A percentile compares a stretch with the other conserved stretches of the same genome.
Evolutionary conservation across 2,113 vertebrate species (phyloP).

Genomic region (Anser brachyrhynchus): DNA sequence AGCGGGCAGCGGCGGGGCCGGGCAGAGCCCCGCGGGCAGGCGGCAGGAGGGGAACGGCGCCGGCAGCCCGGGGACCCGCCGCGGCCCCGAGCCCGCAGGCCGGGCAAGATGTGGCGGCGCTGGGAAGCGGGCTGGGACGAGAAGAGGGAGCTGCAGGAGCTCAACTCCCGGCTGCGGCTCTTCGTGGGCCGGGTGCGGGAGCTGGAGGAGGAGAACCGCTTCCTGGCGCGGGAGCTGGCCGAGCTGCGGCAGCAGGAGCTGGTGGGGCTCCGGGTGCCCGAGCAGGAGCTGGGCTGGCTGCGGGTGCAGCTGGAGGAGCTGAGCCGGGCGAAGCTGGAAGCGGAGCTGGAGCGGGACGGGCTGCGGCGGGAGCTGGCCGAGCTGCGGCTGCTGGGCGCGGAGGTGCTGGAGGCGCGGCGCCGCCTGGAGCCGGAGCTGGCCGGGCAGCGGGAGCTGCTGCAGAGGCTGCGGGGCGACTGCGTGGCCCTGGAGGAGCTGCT

Average conservation of each 20-base stretch:
- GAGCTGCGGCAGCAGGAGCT: slow-evolving; percentile 70
- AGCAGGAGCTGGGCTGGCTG: slow-evolving; percentile 69
- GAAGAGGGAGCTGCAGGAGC: slow-evolving; percentile 72
- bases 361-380: slow-evolving; percentile 59
- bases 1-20: not conserved
- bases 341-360: slow-evolving; percentile 59
- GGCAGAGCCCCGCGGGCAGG: not conserved
- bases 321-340: slow-evolving; percentile 55
- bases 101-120: slow-evolving; percentile 7
- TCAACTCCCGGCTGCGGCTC: slow-evolving; percentile 84
- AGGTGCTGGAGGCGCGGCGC: slow-evolving; percentile 46
- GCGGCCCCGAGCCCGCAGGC: not conserved
- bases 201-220: slow-evolving; percentile 79
- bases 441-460: slow-evolving; percentile 71
- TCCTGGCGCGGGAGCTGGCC: slow-evolving; percentile 78
- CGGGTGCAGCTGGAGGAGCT: slow-evolving; percentile 70
- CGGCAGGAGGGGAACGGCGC: not conserved
- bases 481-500: slow-evolving; percentile 81
- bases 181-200: slow-evolving; percentile 87
- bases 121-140: slow-evolving; percentile 29
- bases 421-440: slow-evolving; percentile 81
- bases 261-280: slow-evolving; percentile 48
- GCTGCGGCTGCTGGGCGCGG: slow-evolving; percentile 50
- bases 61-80: not conserved
- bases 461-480: slow-evolving; percentile 57